These are phyloP conservation scores for Drosophila meridionalis DNA, from an alignment of 2,888 invertebrate genomes.

Conservation along the genomic window DNA sequence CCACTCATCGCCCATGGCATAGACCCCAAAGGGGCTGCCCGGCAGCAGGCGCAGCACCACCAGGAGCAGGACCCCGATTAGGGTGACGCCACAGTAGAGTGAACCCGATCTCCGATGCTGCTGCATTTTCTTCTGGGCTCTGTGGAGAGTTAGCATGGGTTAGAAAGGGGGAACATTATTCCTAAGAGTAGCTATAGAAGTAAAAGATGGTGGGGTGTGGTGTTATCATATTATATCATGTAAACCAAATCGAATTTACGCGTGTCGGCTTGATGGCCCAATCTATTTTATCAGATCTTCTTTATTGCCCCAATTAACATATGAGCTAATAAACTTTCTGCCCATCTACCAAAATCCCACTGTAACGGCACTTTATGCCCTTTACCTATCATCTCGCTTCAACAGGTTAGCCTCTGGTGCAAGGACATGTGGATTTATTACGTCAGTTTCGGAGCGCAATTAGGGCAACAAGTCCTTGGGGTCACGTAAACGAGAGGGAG, in stretches of 20 bases:
- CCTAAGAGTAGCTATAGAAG: too few species aligned
- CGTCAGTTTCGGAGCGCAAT: constrained; percentile 36
- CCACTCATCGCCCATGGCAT: constrained; percentile 46
- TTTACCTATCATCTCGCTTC: neutral
- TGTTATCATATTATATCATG: too few species aligned
- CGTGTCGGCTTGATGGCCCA: neutral
- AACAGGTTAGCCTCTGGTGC: constrained; percentile 26
- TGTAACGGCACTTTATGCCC: neutral
- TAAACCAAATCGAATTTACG: neutral
- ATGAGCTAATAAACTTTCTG: neutral
- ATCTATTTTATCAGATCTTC: neutral
- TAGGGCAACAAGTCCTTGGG: constrained; percentile 41
- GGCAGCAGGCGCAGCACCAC: constrained; percentile 61
- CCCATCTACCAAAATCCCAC: constrained; percentile 1
- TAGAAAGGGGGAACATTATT: too few species aligned
- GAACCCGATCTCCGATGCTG: constrained; percentile 48
- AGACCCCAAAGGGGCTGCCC: constrained; percentile 54
- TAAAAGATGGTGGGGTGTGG: too few species aligned
- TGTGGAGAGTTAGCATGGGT: neutral
- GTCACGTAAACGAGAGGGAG: constrained; percentile 2
- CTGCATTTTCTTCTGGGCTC: constrained; percentile 50
- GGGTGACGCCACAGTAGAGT: constrained; percentile 63
- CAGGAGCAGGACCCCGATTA: constrained; percentile 52
- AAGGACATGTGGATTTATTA: constrained; percentile 25
- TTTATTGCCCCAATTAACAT: neutral